Evolutionary conservation across 2,888 invertebrate species (phyloP).

Genomic region (Linnaemya vulpina): DNA sequence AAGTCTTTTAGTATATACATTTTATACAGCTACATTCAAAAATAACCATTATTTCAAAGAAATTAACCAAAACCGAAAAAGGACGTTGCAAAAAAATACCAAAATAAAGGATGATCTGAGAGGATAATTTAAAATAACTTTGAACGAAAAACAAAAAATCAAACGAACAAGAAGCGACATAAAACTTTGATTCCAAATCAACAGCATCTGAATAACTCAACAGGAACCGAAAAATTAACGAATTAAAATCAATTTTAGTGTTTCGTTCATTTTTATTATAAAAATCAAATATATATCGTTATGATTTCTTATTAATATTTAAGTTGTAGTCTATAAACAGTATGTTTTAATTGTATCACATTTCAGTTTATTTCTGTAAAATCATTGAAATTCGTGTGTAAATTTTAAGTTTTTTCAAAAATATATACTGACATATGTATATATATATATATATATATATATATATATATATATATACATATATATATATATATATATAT

Average conservation of each 20-base stretch:
- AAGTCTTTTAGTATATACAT: constrained; percentile 38
- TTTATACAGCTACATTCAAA: constrained; percentile 46
- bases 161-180: constrained; percentile 10
- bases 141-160: constrained; percentile 14
- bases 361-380: constrained; percentile 17
- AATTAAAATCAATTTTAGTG: constrained; percentile 18
- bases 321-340: constrained; percentile 25
- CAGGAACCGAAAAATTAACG: constrained; percentile 17
- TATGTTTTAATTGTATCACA: background rate
- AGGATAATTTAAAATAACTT: constrained; percentile 45
- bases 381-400: constrained; percentile 12
- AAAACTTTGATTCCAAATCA: constrained; percentile 57
- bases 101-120: constrained; percentile 39
- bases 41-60: constrained; percentile 44
- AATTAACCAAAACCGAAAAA: background rate
- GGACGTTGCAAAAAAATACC: constrained; percentile 25
- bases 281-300: background rate
- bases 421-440: background rate
- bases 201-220: constrained; percentile 25
- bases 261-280: constrained; percentile 16
- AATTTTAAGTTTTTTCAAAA: constrained; percentile 8
- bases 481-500: no score
- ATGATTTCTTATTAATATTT: constrained; percentile 14
- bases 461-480: background rate
- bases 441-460: background rate